phyloP scores from a whole-genome alignment of 2,888 invertebrate species.

The Xestoiulus laeticollis region DNA sequence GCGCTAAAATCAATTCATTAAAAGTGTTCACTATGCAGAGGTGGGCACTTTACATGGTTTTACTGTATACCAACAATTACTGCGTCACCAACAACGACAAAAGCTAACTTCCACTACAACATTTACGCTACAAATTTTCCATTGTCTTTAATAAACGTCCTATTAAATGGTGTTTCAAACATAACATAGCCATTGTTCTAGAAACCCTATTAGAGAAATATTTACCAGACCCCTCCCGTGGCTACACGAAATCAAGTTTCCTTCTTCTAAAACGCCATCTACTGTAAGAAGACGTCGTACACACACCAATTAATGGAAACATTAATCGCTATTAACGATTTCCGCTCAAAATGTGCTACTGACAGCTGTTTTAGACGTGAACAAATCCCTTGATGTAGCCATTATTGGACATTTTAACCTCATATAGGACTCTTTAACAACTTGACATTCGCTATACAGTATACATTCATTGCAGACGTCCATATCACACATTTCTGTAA shows the following conservation, averaged over 20 bases:
- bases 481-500: background rate
- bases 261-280: background rate
- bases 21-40: too few relatives aligned
- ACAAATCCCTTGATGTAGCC: conserved; percentile 2
- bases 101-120: background rate
- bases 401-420: background rate
- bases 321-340: conserved; percentile 18
- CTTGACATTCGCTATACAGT: background rate
- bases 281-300: background rate
- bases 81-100: too few relatives aligned
- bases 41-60: too few relatives aligned
- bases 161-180: background rate
- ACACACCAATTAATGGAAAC: background rate
- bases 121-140: background rate
- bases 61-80: too few relatives aligned
- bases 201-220: background rate
- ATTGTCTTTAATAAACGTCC: background rate
- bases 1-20: too few relatives aligned
- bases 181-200: background rate
- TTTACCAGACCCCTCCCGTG: background rate
- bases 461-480: background rate
- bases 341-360: conserved; percentile 3
- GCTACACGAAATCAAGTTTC: background rate
- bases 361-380: background rate
- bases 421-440: background rate